These are phyloP conservation scores for Zoroaster sp. DNA, from an alignment of 53 echinoderm and acorn worm genomes.

Conservation along the genomic window DNA sequence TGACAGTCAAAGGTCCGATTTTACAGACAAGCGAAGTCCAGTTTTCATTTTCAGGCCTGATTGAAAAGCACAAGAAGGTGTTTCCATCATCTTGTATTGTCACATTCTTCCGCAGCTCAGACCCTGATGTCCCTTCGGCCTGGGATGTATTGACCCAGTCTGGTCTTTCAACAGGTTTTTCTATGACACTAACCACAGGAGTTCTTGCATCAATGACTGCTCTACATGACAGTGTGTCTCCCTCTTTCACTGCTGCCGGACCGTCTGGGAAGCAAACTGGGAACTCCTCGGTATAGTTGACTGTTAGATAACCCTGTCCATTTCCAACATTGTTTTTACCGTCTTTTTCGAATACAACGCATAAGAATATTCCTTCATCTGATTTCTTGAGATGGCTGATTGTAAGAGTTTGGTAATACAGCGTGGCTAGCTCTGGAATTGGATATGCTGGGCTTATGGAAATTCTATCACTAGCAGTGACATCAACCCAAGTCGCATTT, in stretches of 20 bases:
- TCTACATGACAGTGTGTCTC: background rate
- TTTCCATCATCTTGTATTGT: background rate
- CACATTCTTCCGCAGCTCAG: background rate
- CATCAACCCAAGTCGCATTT: background rate
- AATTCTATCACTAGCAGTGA: background rate
- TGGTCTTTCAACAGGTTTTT: background rate
- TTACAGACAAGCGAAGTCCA: background rate
- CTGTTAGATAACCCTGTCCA: background rate
- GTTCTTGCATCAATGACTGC: background rate
- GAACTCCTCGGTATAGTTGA: background rate
- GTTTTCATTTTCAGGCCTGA: background rate
- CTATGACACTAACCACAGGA: background rate
- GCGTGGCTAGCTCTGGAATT: background rate
- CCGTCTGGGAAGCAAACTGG: conserved; percentile 19
- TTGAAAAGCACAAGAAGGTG: background rate
- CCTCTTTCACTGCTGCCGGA: conserved; percentile 5
- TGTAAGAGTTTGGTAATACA: background rate
- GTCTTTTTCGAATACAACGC: background rate
- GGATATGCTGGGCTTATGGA: background rate
- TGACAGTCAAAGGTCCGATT: conserved; percentile 17
- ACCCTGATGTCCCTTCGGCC: background rate
- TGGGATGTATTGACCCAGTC: background rate
- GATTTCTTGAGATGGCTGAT: background rate
- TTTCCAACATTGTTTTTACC: background rate
- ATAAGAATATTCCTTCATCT: background rate